A percentile compares a stretch with the other conserved stretches of the same genome.
Evolutionary conservation across 1,140 invertebrate genomes (phyloP).

Genomic region (Druon quercuslanigerum): DNA sequence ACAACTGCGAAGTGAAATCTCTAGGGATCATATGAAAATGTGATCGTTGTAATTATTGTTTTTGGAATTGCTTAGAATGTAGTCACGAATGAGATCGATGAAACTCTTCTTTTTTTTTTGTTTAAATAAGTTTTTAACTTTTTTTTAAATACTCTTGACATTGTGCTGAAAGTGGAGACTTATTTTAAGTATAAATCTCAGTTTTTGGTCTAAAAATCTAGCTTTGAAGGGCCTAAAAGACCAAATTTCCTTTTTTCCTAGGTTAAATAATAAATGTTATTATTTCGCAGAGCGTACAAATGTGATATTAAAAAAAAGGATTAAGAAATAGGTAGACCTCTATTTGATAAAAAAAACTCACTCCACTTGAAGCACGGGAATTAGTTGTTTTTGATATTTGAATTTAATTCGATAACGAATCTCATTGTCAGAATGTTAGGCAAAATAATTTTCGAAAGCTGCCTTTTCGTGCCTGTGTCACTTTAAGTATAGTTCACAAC

Average conservation of each 20-base stretch:
- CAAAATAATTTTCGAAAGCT: constrained; percentile 39
- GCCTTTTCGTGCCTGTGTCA: constrained; percentile 44
- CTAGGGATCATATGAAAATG: constrained; percentile 54
- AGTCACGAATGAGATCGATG: constrained; percentile 37
- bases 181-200: constrained; percentile 11
- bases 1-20: constrained; percentile 56
- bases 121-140: not conserved
- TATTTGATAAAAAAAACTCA: constrained; percentile 35
- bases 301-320: constrained; percentile 31
- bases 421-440: not conserved
- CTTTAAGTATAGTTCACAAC: constrained; percentile 17
- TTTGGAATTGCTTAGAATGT: constrained; percentile 65
- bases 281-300: constrained; percentile 11
- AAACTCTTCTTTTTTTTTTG: not conserved
- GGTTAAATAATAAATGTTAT: not conserved
- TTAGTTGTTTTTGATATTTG: not conserved
- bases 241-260: not conserved
- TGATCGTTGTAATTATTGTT: constrained; percentile 58
- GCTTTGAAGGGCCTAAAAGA: constrained; percentile 19
- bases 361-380: constrained; percentile 41
- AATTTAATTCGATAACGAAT: not conserved
- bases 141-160: constrained; percentile 26
- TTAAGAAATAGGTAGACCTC: constrained; percentile 18
- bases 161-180: constrained; percentile 51
- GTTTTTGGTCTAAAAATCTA: not conserved